These are phyloP conservation scores for Macquaria australasica DNA, from an alignment of 2,113 vertebrate species.

Conservation along the genomic window DNA sequence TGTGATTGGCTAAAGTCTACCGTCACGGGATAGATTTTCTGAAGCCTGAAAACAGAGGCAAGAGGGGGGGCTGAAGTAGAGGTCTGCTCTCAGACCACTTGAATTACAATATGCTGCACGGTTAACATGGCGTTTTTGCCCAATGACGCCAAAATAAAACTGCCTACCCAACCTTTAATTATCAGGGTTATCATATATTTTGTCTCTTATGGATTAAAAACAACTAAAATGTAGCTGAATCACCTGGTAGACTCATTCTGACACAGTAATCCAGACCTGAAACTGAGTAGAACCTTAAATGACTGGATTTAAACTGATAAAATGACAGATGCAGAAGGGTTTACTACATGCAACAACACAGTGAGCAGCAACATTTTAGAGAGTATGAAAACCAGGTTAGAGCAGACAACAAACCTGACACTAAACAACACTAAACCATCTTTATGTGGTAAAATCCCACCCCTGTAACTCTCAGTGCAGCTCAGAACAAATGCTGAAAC, in stretches of 20 bases:
- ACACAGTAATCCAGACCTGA: neutral
- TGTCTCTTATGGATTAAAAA: neutral
- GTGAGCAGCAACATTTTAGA: neutral
- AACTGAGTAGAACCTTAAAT: neutral
- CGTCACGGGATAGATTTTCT: too few relatives aligned
- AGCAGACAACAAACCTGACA: neutral
- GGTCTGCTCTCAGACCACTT: too few relatives aligned
- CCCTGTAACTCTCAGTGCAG: neutral
- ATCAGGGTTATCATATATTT: neutral
- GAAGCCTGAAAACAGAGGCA: too few relatives aligned
- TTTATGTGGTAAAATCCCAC: neutral
- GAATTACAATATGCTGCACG: too few relatives aligned
- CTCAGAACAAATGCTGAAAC: slow-evolving; percentile 4
- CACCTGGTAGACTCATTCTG: neutral
- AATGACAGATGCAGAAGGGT: neutral
- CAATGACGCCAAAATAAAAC: too few relatives aligned
- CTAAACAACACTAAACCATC: neutral
- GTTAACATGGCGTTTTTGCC: too few relatives aligned
- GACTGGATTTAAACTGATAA: neutral
- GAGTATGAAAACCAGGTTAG: neutral
- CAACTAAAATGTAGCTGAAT: neutral
- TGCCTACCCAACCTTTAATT: too few relatives aligned
- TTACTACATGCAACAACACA: neutral
- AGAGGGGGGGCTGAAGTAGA: too few relatives aligned
- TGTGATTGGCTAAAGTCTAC: too few relatives aligned